Evolutionary conservation across 2,113 vertebrate genomes (phyloP).

Genomic region (Peromyscus maniculatus): DNA sequence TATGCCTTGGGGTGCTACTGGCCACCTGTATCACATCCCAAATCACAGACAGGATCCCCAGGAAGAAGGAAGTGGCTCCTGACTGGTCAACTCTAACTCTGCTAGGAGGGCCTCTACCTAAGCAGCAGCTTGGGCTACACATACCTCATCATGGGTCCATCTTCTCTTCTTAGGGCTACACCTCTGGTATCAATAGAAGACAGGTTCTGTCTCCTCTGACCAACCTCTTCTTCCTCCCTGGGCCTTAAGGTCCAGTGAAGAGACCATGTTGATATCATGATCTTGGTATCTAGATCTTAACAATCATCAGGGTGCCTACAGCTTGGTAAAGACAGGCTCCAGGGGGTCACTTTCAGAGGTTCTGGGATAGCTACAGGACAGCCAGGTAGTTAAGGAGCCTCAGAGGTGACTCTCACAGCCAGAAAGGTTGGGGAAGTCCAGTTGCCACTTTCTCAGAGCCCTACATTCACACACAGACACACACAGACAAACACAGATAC

Average conservation of each 20-base stretch:
- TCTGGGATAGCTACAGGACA: not conserved
- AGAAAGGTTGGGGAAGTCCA: not conserved
- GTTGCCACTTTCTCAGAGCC: not conserved
- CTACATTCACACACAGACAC: not conserved
- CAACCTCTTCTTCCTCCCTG: not conserved
- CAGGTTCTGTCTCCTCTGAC: not conserved
- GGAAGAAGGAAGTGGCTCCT: conserved; percentile 69
- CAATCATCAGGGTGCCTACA: not conserved
- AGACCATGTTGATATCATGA: no score
- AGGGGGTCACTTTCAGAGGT: not conserved
- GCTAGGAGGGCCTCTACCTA: not conserved
- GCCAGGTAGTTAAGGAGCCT: not conserved
- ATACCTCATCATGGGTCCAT: not conserved
- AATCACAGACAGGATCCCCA: conserved; percentile 26
- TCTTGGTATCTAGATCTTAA: not conserved
- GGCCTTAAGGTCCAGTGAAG: not conserved
- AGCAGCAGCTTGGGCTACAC: not conserved
- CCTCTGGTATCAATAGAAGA: not conserved
- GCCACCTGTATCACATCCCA: not conserved
- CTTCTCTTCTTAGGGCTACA: not conserved
- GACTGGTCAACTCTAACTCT: not conserved
- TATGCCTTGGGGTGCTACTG: not conserved
- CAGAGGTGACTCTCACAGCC: not conserved
- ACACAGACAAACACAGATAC: not conserved
- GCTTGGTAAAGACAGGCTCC: not conserved